These are phyloP conservation scores for Trichacis sp. DNA, from an alignment of 2,888 invertebrate species.

Conservation along the genomic window DNA sequence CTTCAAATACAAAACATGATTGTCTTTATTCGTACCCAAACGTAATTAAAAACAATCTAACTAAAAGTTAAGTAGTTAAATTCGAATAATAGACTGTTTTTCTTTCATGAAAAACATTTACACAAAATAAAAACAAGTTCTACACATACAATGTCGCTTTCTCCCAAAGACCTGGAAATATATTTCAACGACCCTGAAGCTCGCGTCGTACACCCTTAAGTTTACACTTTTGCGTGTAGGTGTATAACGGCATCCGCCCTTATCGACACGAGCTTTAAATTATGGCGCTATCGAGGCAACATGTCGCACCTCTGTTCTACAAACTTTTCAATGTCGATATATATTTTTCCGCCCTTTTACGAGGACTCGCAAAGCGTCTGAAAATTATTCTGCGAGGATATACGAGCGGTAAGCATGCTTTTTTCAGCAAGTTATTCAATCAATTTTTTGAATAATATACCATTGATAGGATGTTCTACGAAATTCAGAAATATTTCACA, in stretches of 20 bases:
- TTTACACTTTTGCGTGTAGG: constrained; percentile 51
- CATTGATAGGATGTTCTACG: too few species aligned
- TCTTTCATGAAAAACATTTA: constrained; percentile 11
- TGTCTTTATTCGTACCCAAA: too few species aligned
- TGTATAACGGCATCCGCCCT: constrained; percentile 47
- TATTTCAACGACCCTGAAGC: constrained; percentile 39
- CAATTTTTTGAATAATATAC: too few species aligned
- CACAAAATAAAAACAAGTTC: constrained; percentile 12
- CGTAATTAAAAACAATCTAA: too few species aligned
- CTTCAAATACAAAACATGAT: too few species aligned
- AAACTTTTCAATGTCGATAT: constrained; percentile 66
- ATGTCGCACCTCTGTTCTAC: constrained; percentile 65
- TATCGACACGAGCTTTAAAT: constrained; percentile 61
- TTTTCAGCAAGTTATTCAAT: too few species aligned
- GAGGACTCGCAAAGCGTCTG: constrained; percentile 41
- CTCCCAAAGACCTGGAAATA: constrained; percentile 30
- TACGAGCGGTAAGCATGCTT: too few species aligned
- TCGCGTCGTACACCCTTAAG: constrained; percentile 50
- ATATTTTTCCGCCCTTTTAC: constrained; percentile 59
- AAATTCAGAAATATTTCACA: too few species aligned
- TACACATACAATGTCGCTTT: constrained; percentile 12
- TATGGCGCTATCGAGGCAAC: constrained; percentile 65
- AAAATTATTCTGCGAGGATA: constrained; percentile 28
- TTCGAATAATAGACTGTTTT: constrained; percentile 1
- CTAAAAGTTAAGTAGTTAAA: too few species aligned